These are phyloP conservation scores for Dryobotodes eremita DNA, from an alignment of 2,888 invertebrate genomes.

Conservation along the genomic window DNA sequence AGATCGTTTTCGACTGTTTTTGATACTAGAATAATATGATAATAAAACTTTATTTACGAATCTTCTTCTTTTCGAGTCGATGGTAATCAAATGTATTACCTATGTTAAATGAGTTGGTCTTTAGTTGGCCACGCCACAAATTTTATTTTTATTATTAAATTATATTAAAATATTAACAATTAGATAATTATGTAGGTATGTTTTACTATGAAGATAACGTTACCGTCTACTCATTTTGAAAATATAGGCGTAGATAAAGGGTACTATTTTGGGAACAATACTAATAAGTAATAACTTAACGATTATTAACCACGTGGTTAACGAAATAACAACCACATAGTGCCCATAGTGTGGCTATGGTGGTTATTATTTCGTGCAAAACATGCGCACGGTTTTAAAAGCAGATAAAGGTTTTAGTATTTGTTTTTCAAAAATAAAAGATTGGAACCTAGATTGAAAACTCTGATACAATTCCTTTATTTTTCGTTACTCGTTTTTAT, in stretches of 20 bases:
- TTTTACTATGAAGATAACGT: no score
- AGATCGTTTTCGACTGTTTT: neutral
- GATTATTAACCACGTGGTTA: neutral
- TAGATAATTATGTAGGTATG: no score
- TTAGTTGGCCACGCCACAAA: neutral
- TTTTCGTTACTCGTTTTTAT: slow-evolving; percentile 57
- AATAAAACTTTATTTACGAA: neutral
- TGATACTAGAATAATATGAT: neutral
- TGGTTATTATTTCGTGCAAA: neutral
- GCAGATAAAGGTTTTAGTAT: slow-evolving; percentile 42
- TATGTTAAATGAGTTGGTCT: neutral
- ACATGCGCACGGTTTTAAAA: slow-evolving; percentile 27
- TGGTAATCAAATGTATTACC: neutral
- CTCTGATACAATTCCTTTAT: slow-evolving; percentile 53
- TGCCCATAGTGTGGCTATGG: neutral
- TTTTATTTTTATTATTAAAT: no score
- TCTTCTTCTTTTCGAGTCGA: neutral
- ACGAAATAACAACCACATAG: neutral
- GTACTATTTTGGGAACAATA: no score
- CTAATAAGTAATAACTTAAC: no score
- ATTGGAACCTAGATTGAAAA: slow-evolving; percentile 61
- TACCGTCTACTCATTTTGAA: no score
- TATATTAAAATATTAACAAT: no score
- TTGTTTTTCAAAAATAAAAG: slow-evolving; percentile 42
- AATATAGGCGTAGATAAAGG: no score